Conservation (phyloP, 2,797 vertebrate genomes). For the Bucorvus abyssinicus region DNA sequence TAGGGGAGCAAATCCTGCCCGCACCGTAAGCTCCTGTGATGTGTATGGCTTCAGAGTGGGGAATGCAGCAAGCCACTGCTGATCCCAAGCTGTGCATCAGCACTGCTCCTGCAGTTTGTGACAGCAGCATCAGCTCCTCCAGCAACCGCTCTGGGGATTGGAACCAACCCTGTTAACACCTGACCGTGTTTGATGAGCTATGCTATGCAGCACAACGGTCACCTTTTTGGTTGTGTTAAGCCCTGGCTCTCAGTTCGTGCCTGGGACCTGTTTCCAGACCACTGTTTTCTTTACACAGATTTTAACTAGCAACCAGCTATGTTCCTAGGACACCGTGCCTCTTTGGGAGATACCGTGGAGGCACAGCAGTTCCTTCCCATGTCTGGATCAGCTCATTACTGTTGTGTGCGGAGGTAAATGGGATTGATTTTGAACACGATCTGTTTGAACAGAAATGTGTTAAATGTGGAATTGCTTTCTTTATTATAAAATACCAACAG, state of each 20-base stretch:
- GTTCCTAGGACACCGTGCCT: not conserved
- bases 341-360: not conserved
- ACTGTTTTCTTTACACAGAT: not conserved
- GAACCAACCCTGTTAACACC: not conserved
- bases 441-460: not conserved
- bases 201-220: not conserved
- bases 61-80: accelerated
- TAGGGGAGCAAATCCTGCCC: not conserved
- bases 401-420: not conserved
- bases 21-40: not conserved
- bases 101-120: not conserved
- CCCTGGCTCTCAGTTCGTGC: not conserved
- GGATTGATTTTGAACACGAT: not conserved
- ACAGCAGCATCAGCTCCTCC: not conserved
- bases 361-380: not conserved
- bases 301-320: not conserved
- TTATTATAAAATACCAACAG: not conserved
- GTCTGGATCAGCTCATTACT: not conserved
- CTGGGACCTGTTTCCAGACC: not conserved
- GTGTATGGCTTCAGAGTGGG: not conserved
- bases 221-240: not conserved
- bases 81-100: not conserved
- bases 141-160: not conserved
- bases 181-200: accelerated
- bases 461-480: not conserved